Conservation (phyloP, 1,140 invertebrate species). For the Rhagoletis pomonella region DNA sequence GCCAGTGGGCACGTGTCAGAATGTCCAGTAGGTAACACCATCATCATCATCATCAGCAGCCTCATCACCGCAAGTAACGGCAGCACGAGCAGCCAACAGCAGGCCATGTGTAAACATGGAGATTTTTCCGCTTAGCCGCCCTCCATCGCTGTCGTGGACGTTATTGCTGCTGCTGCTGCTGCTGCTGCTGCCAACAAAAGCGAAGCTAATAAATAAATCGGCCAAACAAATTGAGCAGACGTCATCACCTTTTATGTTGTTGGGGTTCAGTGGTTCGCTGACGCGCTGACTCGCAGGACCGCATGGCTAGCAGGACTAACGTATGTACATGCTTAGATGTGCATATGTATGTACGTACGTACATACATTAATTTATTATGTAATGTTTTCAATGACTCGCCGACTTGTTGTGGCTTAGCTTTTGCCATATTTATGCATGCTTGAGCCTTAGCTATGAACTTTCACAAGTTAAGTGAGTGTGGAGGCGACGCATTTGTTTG, state of each 20-base stretch:
- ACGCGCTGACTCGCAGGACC: constrained; percentile 16
- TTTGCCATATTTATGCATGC: constrained; percentile 13
- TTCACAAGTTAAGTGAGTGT: neutral
- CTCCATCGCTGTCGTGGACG: neutral
- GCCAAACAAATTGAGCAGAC: constrained; percentile 56
- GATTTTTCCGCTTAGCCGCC: constrained; percentile 5
- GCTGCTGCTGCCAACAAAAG: neutral
- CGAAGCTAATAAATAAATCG: constrained; percentile 53
- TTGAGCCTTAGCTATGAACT: constrained; percentile 15
- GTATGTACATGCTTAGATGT: neutral
- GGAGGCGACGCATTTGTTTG: no score
- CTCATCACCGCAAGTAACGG: neutral
- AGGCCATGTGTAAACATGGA: constrained; percentile 21
- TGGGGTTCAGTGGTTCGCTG: neutral
- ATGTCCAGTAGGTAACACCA: constrained; percentile 13
- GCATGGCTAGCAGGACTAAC: neutral
- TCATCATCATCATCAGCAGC: neutral
- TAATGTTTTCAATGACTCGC: constrained; percentile 23
- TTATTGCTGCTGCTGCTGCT: neutral
- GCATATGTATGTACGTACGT: neutral
- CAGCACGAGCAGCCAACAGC: neutral
- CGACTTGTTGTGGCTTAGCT: constrained; percentile 23
- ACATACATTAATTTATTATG: neutral
- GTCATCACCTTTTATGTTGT: constrained; percentile 55
- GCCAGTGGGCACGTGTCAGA: constrained; percentile 12